A percentile compares a stretch with the other conserved stretches of the same genome.
These are phyloP conservation scores for Eristalis pertinax DNA, from an alignment of 2,888 invertebrate species.

Conservation along the genomic window DNA sequence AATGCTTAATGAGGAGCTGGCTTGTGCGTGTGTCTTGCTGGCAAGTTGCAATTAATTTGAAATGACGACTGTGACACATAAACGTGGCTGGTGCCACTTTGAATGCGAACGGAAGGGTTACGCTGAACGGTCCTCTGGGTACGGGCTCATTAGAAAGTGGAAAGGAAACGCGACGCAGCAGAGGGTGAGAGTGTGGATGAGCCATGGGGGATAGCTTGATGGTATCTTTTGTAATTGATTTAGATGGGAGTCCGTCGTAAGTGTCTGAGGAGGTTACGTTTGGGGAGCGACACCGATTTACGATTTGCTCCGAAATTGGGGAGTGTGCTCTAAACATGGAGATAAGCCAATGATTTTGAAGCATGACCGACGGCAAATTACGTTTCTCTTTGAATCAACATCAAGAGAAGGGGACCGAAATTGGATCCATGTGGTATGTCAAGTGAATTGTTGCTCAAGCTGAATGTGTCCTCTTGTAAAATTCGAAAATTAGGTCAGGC, in stretches of 20 bases:
- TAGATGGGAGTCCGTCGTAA: neutral
- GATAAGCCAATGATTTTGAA: neutral
- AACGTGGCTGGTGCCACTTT: neutral
- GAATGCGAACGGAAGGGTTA: neutral
- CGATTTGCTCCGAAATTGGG: neutral
- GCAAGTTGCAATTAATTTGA: neutral
- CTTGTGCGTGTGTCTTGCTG: neutral
- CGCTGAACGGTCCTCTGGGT: neutral
- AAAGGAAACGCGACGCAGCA: neutral
- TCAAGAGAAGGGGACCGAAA: neutral
- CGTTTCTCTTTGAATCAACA: neutral
- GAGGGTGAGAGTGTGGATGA: neutral
- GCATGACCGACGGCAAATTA: neutral
- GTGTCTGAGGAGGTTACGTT: neutral
- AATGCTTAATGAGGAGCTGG: slow-evolving; percentile 61
- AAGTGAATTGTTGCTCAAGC: neutral
- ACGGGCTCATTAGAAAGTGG: too few relatives aligned
- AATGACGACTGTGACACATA: neutral
- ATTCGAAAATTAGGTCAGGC: neutral
- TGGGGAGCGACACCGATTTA: neutral
- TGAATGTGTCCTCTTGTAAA: neutral
- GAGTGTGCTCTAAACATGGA: neutral
- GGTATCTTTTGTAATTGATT: neutral
- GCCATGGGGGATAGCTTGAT: neutral
- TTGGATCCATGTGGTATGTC: neutral